phyloP scores from a whole-genome alignment of 1,140 invertebrate genomes.

The Dendrolimus punctatus region DNA sequence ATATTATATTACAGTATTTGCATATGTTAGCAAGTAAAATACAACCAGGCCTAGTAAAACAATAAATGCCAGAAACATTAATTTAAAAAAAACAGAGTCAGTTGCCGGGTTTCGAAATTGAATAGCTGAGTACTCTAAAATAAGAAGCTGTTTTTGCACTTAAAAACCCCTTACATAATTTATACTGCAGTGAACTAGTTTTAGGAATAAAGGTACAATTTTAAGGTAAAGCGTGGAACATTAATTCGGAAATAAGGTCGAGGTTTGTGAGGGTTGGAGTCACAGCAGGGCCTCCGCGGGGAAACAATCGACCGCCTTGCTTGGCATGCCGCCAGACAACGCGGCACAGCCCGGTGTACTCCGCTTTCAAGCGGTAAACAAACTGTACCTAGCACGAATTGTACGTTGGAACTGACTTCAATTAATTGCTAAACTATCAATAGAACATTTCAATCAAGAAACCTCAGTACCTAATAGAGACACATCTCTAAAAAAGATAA shows the following conservation, averaged over 20 bases:
- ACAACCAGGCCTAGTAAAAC: too few relatives aligned
- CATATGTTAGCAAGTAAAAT: too few relatives aligned
- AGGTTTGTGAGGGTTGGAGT: constrained; percentile 12
- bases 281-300: constrained; percentile 16
- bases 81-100: too few relatives aligned
- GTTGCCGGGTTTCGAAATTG: too few relatives aligned
- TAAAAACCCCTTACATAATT: too few relatives aligned
- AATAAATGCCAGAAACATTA: too few relatives aligned
- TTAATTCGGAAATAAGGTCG: constrained; percentile 25
- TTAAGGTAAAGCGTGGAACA: constrained; percentile 1
- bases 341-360: constrained; percentile 21
- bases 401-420: constrained; percentile 7
- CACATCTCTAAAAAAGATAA: not conserved
- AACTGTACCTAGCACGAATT: constrained; percentile 28
- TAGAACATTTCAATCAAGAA: not conserved
- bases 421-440: constrained; percentile 14
- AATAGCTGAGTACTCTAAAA: too few relatives aligned
- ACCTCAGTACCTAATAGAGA: not conserved
- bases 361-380: constrained; percentile 40
- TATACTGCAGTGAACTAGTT: too few relatives aligned
- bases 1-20: too few relatives aligned
- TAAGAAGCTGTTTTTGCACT: too few relatives aligned
- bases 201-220: too few relatives aligned
- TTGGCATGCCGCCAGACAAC: constrained; percentile 44
- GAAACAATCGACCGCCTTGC: constrained; percentile 39